phyloP scores from a whole-genome alignment of 1,140 invertebrate genomes.

The Panagrolaimus sp. region DNA sequence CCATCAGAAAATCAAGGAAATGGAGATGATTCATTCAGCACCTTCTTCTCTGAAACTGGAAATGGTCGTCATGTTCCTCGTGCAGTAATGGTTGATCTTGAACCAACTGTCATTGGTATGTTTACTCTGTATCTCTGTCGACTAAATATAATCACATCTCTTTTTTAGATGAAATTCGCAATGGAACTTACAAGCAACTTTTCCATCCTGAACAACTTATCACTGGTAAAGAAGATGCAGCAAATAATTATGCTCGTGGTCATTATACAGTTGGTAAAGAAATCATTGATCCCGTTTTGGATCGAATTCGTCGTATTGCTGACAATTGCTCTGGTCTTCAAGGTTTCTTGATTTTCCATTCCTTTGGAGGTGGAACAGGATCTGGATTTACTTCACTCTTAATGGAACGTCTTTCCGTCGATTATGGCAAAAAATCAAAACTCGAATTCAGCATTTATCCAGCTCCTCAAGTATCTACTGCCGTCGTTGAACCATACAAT shows the following conservation, averaged over 20 bases:
- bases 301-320: constrained; percentile 65
- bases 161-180: constrained; percentile 65
- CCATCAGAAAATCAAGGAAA: constrained; percentile 59
- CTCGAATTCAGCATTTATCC: constrained; percentile 73
- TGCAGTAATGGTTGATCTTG: constrained; percentile 58
- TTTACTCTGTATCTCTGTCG: no score
- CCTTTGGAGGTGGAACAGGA: constrained; percentile 72
- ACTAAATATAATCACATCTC: no score
- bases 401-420: constrained; percentile 66
- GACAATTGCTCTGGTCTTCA: constrained; percentile 76
- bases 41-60: constrained; percentile 65
- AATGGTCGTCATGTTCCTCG: constrained; percentile 58
- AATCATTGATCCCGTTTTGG: constrained; percentile 57
- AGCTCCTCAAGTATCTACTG: constrained; percentile 69
- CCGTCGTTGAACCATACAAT: constrained; percentile 82
- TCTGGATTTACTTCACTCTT: constrained; percentile 70
- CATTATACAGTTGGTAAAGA: constrained; percentile 84
- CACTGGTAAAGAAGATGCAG: constrained; percentile 73
- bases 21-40: constrained; percentile 64
- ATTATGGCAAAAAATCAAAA: constrained; percentile 69
- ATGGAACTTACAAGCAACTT: constrained; percentile 65
- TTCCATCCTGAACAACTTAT: constrained; percentile 67
- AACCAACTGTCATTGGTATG: constrained; percentile 59
- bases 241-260: constrained; percentile 65
- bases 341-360: constrained; percentile 80